phyloP scores from a whole-genome alignment of 2,888 invertebrate genomes.

The Apocheima hispidaria region DNA sequence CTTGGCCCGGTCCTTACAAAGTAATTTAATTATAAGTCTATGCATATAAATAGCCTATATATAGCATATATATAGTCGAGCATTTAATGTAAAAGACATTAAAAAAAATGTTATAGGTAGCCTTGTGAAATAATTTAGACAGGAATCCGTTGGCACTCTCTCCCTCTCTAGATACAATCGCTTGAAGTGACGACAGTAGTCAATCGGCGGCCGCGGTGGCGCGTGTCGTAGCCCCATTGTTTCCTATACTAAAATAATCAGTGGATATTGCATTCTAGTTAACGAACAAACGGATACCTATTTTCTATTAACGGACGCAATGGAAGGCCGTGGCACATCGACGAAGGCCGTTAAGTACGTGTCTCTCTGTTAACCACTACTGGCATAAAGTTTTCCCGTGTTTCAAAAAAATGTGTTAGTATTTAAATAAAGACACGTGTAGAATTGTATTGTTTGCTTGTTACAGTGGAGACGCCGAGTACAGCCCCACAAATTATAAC shows the following conservation, averaged over 20 bases:
- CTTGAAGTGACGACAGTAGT: slow-evolving; percentile 47
- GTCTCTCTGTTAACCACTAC: slow-evolving; percentile 9
- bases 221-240: slow-evolving; percentile 62
- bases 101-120: slow-evolving; percentile 7
- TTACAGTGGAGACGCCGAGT: slow-evolving; percentile 77
- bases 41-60: no score
- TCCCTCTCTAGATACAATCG: slow-evolving; percentile 7
- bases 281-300: slow-evolving; percentile 36
- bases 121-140: slow-evolving; percentile 14
- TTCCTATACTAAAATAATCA: slow-evolving; percentile 56
- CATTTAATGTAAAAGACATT: background rate
- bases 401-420: slow-evolving; percentile 9
- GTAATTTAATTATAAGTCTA: no score
- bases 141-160: slow-evolving; percentile 19
- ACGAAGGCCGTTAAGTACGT: slow-evolving; percentile 34
- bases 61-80: background rate
- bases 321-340: slow-evolving; percentile 39
- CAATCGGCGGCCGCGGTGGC: slow-evolving; percentile 48
- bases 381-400: slow-evolving; percentile 13
- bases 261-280: slow-evolving; percentile 68
- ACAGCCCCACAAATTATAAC: slow-evolving; percentile 74
- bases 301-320: slow-evolving; percentile 38
- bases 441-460: slow-evolving; percentile 44
- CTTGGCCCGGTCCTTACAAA: no score
- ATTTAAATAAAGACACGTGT: slow-evolving; percentile 10